Evolutionary conservation across 2,888 invertebrate species (phyloP).

Genomic region (Bimastos eiseni): DNA sequence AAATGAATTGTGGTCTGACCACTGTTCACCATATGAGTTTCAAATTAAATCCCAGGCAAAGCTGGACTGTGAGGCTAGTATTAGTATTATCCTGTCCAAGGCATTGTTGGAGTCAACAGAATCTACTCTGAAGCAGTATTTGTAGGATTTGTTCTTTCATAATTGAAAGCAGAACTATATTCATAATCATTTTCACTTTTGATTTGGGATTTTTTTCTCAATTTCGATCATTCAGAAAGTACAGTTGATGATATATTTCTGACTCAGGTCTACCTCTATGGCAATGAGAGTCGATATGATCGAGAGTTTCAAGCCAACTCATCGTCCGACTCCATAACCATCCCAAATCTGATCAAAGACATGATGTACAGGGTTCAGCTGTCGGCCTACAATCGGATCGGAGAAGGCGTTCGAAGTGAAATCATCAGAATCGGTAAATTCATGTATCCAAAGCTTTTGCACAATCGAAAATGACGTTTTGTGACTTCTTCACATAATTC

Average conservation of each 20-base stretch:
- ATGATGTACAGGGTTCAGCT: slow-evolving; percentile 85
- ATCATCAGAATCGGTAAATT: slow-evolving; percentile 34
- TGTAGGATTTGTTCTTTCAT: no score
- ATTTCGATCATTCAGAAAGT: not conserved
- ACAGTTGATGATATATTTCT: not conserved
- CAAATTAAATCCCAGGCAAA: no score
- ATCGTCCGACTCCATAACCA: slow-evolving; percentile 83
- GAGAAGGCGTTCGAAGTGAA: slow-evolving; percentile 70
- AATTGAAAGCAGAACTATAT: not conserved
- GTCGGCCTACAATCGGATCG: slow-evolving; percentile 83
- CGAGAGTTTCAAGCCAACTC: slow-evolving; percentile 79
- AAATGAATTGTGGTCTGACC: no score
- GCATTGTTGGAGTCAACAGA: not conserved
- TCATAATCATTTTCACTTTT: not conserved
- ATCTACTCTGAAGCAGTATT: not conserved
- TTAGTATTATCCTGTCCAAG: not conserved
- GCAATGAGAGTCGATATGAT: slow-evolving; percentile 66
- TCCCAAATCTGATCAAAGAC: slow-evolving; percentile 83
- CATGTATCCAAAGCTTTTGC: not conserved
- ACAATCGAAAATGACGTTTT: not conserved
- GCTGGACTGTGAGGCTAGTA: no score
- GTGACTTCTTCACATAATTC: no score
- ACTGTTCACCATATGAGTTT: no score
- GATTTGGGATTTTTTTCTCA: not conserved
- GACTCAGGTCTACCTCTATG: slow-evolving; percentile 38